Conservation (phyloP, 2,113 vertebrate species). For the Gadus macrocephalus region DNA sequence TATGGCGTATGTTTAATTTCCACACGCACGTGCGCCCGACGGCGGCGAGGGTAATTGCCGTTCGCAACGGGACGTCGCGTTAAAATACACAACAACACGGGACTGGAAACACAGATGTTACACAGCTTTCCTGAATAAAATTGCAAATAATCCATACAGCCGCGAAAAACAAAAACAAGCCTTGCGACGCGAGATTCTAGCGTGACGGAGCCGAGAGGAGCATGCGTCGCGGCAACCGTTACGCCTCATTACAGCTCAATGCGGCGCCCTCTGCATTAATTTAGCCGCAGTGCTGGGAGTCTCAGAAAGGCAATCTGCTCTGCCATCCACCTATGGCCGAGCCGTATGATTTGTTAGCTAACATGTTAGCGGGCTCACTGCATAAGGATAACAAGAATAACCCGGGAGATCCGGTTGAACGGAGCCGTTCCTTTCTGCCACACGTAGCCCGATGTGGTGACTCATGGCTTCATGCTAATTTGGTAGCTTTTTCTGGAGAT, state of each 20-base stretch:
- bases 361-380: slow-evolving; percentile 21
- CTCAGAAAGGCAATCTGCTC: slow-evolving; percentile 29
- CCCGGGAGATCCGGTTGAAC: slow-evolving; percentile 25
- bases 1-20: slow-evolving; percentile 40
- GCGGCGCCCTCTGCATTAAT: slow-evolving; percentile 38
- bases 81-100: slow-evolving; percentile 11
- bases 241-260: slow-evolving; percentile 29
- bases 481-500: slow-evolving; percentile 9
- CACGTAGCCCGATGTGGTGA: slow-evolving; percentile 19
- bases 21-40: slow-evolving; percentile 26
- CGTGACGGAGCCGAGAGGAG: slow-evolving; percentile 10
- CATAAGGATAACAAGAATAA: slow-evolving; percentile 26
- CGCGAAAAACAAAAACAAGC: not conserved
- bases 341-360: slow-evolving; percentile 42
- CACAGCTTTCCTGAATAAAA: slow-evolving; percentile 28
- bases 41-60: slow-evolving; percentile 38
- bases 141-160: slow-evolving; percentile 27
- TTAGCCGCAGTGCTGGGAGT: slow-evolving; percentile 21
- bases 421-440: not conserved
- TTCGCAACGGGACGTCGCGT: slow-evolving; percentile 35
- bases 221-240: slow-evolving; percentile 6
- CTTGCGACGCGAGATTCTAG: slow-evolving; percentile 2
- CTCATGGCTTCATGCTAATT: slow-evolving; percentile 29
- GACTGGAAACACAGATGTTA: not conserved
- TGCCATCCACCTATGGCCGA: slow-evolving; percentile 29